Evolutionary conservation across 2,888 invertebrate genomes (phyloP), one percentile per base, ranked within the genome.

Genomic region (Rhogogaster chlorosoma): DNA sequence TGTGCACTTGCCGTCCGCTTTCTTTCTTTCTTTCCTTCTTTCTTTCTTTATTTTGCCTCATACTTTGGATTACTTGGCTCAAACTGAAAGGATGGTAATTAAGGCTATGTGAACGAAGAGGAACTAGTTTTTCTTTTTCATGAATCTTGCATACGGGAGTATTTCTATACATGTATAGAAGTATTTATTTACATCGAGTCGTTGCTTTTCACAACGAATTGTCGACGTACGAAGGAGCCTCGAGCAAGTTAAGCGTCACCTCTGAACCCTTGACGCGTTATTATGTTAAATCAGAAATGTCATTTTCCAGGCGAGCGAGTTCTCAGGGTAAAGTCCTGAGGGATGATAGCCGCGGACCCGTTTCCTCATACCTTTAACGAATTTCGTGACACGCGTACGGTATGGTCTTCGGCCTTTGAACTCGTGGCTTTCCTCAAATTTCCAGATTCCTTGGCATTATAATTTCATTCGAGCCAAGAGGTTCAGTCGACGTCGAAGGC

Each of bases 231-330:
- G 83, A 83, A 67, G 83, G 83, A 70, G 83, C 70, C 42, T 83
- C 67, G n/a, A 83, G 83, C 70, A 83, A 83, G 83, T 83, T 83
- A 83, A 83, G 83, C 42, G 83, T 70, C 83, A 83, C 83, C 83
- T 83, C 83, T 83, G 83, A 82, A 86, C 86, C 85, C 87, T 86
- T 78, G 77, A 57, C 75, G 71, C 83, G 83, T 84, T 61, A 78
- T 86, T 73, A 86, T 61, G 83, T 85, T 70, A 87, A 86, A 88
- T 89, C 88, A 87, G 87, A 88, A 89, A 89, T 87, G 87, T 88
- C 87, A 88, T 89, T 89, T 89, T 89, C 88, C 88, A 86, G 84
- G 84, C 86, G 88, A 88, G 87, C 87, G 88, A 88, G 88, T 87
- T 86, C 85, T 45, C 84, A 85, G 84, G 84, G 86, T 86, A 84